Base-by-base conservation (phyloP, 2,113 vertebrate genomes). In the Scomber japonicus region DNA sequence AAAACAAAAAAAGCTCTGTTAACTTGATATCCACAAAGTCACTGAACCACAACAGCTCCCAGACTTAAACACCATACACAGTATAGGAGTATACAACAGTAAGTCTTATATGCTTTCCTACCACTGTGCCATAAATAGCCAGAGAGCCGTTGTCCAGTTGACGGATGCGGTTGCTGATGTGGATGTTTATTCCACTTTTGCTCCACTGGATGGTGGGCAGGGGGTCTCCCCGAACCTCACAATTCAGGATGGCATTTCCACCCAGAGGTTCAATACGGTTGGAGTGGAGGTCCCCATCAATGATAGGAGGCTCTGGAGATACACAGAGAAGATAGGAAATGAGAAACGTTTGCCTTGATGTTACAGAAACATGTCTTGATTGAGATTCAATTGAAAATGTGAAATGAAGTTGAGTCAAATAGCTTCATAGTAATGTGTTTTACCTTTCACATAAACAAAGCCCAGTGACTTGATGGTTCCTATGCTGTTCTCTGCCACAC, bases 361-460 rank as follows among this genome's bases (percentile, higher is more conserved):
- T 54, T 19, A 79, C 24, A 61, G 2, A 50, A 19, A 53, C 17
- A 51, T 12, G 0, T 55, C 10, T 35, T 67, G 19, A 53, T 55
- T 10, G 12, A 2, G 2, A n/a, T 49, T 11, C n/a, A 10, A 14
- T 14, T 57, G 21, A 2, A 75, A 49, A 2, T 31, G 1, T 54
- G 21, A 27, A 19, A 13, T 5, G 0, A 54, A 49, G 16, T 0
- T 2, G 3, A 60, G 1, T 46, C 11, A 15, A 30, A 50, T 10
- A n/a, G 13, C 14, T 55, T 67, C 2, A 24, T 3, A 55, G 9
- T 14, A 35, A 8, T 19, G 14, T 31, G 0, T 2, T 86, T 14
- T 92, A 98, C 98, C 98, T 97, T 97, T 99, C 83, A 99, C 96
- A 11, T 96, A 96, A 35, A 99, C 97, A 56, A 96, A 97, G 21